Evolutionary conservation across 2,113 vertebrate genomes (phyloP).

Genomic region (Poecile atricapillus): DNA sequence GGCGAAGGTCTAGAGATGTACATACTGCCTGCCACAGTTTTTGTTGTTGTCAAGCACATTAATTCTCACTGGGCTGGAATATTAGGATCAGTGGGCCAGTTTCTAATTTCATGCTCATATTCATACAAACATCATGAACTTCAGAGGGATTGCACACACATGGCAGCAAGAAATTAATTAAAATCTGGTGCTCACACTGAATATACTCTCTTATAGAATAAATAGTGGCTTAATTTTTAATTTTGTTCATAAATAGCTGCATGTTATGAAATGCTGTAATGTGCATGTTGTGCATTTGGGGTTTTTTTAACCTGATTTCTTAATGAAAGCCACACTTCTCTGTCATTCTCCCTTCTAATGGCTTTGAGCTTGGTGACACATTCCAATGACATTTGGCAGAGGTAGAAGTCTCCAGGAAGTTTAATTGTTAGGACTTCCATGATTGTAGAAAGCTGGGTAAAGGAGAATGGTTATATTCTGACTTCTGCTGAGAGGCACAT

Average conservation of each 20-base stretch:
- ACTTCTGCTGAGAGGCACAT: rapidly evolving
- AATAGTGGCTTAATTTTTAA: constrained; percentile 3
- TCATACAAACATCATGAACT: background rate
- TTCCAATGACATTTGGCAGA: background rate
- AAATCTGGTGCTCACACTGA: background rate
- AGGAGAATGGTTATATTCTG: background rate
- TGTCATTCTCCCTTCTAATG: background rate
- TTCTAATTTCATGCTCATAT: background rate
- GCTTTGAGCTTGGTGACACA: background rate
- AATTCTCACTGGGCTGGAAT: background rate
- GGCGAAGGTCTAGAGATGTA: background rate
- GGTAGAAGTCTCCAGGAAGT: background rate
- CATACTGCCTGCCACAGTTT: background rate
- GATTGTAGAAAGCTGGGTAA: background rate
- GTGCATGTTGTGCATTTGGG: background rate
- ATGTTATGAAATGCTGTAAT: background rate
- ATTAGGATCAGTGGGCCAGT: background rate
- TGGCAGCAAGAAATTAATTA: background rate
- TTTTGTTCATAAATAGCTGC: background rate
- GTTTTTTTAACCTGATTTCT: background rate
- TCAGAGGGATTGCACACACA: background rate
- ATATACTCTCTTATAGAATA: background rate
- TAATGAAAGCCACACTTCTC: background rate
- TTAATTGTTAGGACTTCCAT: background rate
- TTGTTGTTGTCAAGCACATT: background rate